phyloP scores from a whole-genome alignment of 2,888 invertebrate genomes.

The Cephus nigrinus region DNA sequence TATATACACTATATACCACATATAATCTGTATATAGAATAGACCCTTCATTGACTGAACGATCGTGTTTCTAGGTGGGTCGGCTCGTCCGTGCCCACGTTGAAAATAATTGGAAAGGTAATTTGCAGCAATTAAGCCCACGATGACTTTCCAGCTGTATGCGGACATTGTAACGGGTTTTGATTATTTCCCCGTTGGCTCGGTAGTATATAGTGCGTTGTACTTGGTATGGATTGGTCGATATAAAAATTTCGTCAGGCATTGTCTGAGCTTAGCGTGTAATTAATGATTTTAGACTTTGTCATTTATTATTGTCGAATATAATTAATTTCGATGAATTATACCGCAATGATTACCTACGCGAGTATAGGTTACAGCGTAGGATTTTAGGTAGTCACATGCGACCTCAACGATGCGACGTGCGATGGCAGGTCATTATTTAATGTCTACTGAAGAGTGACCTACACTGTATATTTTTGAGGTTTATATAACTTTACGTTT shows the following conservation, averaged over 20 bases:
- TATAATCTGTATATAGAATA: not conserved
- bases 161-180: not conserved
- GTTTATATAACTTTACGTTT: not conserved
- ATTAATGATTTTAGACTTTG: not conserved
- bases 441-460: constrained; percentile 26
- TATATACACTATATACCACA: not conserved
- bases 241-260: not conserved
- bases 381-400: not conserved
- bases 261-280: not conserved
- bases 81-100: not conserved
- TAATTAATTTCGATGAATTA: not conserved
- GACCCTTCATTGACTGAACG: not conserved
- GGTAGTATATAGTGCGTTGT: not conserved
- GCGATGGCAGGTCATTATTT: constrained; percentile 51
- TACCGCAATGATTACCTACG: not conserved
- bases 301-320: not conserved
- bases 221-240: not conserved
- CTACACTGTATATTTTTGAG: not conserved
- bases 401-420: constrained; percentile 38
- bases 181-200: not conserved
- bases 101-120: not conserved
- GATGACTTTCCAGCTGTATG: not conserved
- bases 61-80: not conserved
- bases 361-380: not conserved
- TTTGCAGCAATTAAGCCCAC: not conserved